These are phyloP conservation scores for Onychorhynchus coronatus DNA, from an alignment of 2,113 vertebrate genomes.

Conservation along the genomic window DNA sequence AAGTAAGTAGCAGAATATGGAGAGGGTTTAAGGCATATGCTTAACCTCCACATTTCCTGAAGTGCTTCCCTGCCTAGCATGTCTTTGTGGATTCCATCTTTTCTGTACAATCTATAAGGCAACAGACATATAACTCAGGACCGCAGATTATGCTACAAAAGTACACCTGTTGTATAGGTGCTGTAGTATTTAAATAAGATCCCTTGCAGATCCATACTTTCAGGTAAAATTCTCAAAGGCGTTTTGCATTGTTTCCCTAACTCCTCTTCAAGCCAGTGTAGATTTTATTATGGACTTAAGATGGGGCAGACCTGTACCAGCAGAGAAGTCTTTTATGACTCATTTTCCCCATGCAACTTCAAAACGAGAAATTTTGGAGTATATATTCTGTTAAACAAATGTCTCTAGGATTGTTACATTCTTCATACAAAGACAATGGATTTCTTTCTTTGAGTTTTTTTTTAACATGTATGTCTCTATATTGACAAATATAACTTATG, in stretches of 20 bases:
- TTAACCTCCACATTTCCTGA: background rate
- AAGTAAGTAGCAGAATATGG: background rate
- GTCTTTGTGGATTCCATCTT: background rate
- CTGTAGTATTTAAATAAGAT: background rate
- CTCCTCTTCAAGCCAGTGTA: background rate
- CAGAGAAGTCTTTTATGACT: background rate
- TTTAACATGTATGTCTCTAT: background rate
- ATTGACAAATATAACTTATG: background rate
- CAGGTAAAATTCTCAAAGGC: background rate
- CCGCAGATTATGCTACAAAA: background rate
- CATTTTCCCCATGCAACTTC: background rate
- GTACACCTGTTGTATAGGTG: background rate
- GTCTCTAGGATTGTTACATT: background rate
- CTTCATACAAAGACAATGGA: background rate
- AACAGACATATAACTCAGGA: background rate
- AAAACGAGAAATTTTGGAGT: background rate
- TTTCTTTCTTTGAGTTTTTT: background rate
- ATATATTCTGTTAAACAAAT: background rate
- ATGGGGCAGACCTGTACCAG: background rate
- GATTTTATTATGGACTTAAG: background rate
- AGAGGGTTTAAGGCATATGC: background rate
- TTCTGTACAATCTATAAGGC: background rate
- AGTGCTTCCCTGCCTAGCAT: background rate
- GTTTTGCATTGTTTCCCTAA: accelerated
- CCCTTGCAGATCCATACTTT: background rate